Evolutionary conservation across 1,140 invertebrate species (phyloP).

Genomic region (Aphis gossypii): DNA sequence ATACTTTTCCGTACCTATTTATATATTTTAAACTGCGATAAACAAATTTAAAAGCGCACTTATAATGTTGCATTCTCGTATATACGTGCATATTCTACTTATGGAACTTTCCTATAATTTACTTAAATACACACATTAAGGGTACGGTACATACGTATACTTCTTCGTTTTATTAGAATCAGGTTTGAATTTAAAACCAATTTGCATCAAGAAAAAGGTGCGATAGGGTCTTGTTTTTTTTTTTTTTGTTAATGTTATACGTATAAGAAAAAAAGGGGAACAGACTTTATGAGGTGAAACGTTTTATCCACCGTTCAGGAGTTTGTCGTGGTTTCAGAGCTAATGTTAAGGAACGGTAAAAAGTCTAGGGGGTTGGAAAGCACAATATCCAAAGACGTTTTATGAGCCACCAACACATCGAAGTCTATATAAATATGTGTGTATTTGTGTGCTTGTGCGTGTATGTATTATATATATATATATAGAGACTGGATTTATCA

Average conservation of each 20-base stretch:
- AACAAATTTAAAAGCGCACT: not conserved
- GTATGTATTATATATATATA: not conserved
- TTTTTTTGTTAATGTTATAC: not conserved
- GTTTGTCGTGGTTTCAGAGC: constrained; percentile 44
- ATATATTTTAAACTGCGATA: not conserved
- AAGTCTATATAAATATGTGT: constrained; percentile 48
- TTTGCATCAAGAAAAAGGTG: constrained; percentile 29
- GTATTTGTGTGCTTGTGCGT: not conserved
- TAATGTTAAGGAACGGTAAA: constrained; percentile 53
- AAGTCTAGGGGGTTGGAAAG: not conserved
- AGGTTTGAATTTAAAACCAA: constrained; percentile 38
- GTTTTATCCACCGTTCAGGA: constrained; percentile 52
- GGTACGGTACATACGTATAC: too few relatives aligned
- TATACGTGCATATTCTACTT: too few relatives aligned
- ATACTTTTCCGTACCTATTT: not conserved
- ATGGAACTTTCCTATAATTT: not conserved
- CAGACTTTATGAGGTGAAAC: constrained; percentile 53
- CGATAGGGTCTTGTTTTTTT: not conserved
- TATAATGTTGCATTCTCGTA: not conserved
- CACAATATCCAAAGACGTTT: constrained; percentile 56
- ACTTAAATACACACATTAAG: not conserved
- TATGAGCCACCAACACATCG: constrained; percentile 35
- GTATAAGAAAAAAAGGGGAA: constrained; percentile 8
- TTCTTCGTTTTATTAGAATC: not conserved
- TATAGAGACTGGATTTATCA: constrained; percentile 46